Evolutionary conservation across 2,113 vertebrate species (phyloP), one percentile per base, ranked within the genome.

Genomic region (Pontoporia blainvillei): DNA sequence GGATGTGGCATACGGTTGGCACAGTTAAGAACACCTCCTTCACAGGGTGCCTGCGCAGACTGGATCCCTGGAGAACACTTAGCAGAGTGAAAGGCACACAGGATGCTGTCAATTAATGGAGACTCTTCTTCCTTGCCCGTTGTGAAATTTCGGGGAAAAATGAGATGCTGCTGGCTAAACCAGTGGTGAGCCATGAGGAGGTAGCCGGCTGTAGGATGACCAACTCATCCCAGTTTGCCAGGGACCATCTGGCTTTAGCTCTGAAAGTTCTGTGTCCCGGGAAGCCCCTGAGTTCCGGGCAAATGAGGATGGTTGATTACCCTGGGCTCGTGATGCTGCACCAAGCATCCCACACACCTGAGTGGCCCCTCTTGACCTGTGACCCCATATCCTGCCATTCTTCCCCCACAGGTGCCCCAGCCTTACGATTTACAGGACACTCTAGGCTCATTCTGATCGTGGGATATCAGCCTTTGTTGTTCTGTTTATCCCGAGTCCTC

Each of bases 201-300:
- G 15, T 18, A 73, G 46, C 25, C 1, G 0, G 0, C 11, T 8
- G 14, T 7, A 13, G 0, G 25, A 41, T 25, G 59, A 23, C 69
- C 29, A 71, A 23, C 34, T 9, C 13, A 36, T 14, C 23, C 52
- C 2, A 2, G n/a, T 41, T 71, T 85, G n/a, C 46, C n/a, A 21
- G 23, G 39, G 6, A 36, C 44, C 13, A 8, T 54, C 83, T 21
- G 71, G 57, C 10, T 49, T 75, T 36, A 18, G 39, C 86, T 8
- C 25, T 31, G 72, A 3, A 29, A 78, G 21, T n/a, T 41, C 71
- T 46, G 34, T 7, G 17, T 20, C 64, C 31, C 1, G 2, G 72
- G 59, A 82, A 36, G 12, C 39, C 34, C 44, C 54, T 1, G 11
- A 41, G 61, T 31, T 44, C 57, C 20, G 13, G 31, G 5, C n/a